Percentiles rank a stretch among this genome's conserved stretches.
phyloP scores from a whole-genome alignment of 2,797 vertebrate species.

The Siniperca scherzeri region DNA sequence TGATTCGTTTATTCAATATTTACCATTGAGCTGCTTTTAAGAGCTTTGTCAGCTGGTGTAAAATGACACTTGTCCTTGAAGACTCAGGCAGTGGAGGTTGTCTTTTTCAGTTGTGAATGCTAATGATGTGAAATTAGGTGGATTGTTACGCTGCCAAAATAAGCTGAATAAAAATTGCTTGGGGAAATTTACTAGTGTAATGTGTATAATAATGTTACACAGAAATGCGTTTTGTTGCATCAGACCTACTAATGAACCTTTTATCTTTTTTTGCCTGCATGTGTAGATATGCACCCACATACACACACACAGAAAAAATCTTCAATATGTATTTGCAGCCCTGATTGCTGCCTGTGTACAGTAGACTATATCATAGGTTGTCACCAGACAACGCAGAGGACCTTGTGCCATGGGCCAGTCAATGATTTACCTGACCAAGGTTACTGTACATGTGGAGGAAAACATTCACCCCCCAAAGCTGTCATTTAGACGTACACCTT shows the following conservation, averaged over 20 bases:
- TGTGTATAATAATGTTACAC: background rate
- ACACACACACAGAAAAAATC: background rate
- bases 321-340: background rate
- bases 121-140: conserved; percentile 4
- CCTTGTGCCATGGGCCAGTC: conserved; percentile 58
- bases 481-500: conserved; percentile 40
- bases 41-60: background rate
- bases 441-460: conserved; percentile 74
- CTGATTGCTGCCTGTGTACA: conserved; percentile 1
- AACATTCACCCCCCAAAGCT: conserved; percentile 57
- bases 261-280: background rate
- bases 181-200: background rate
- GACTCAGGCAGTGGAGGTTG: background rate
- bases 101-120: conserved; percentile 17
- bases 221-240: background rate
- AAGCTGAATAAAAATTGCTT: background rate
- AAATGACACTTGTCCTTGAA: conserved; percentile 16
- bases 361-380: conserved; percentile 22
- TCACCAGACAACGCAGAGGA: conserved; percentile 61
- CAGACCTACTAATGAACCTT: background rate
- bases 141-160: background rate
- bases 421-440: conserved; percentile 78
- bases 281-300: conserved; percentile 1
- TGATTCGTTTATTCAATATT: background rate
- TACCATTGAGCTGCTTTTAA: background rate